These are phyloP conservation scores for Bibio marci DNA, from an alignment of 2,888 invertebrate species.

Conservation along the genomic window DNA sequence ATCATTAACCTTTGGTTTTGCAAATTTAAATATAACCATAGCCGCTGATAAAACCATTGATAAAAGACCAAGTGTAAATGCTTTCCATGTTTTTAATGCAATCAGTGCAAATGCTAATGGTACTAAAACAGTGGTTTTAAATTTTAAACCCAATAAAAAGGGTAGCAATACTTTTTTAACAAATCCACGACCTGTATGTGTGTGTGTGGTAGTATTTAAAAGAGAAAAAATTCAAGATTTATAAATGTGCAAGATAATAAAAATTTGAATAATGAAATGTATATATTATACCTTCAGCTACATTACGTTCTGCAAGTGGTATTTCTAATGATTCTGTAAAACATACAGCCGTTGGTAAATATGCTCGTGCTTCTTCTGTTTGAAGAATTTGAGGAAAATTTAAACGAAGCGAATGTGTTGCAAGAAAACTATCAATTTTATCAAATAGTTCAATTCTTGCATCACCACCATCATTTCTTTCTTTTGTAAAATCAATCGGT, in stretches of 20 bases:
- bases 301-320: conserved; percentile 42
- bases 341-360: conserved; percentile 23
- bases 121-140: conserved; percentile 69
- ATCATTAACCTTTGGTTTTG: conserved; percentile 53
- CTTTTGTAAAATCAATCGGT: conserved; percentile 15
- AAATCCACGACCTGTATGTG: conserved; percentile 63
- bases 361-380: conserved; percentile 23
- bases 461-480: conserved; percentile 26
- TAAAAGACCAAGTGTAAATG: conserved; percentile 65
- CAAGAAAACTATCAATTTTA: conserved; percentile 54
- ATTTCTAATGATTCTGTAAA: conserved; percentile 51
- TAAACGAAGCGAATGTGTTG: conserved; percentile 56
- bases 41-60: conserved; percentile 73
- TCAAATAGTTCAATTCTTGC: conserved; percentile 45
- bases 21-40: conserved; percentile 70
- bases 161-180: conserved; percentile 72
- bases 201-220: conserved; percentile 19
- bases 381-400: conserved; percentile 38
- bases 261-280: background rate
- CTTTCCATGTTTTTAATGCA: conserved; percentile 81
- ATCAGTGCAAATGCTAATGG: conserved; percentile 67
- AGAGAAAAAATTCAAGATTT: conserved; percentile 10
- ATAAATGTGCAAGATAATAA: background rate
- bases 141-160: conserved; percentile 69
- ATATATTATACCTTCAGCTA: conserved; percentile 19